Base-by-base conservation (phyloP, 2,113 vertebrate genomes). In the Poeciliopsis prolifica region DNA sequence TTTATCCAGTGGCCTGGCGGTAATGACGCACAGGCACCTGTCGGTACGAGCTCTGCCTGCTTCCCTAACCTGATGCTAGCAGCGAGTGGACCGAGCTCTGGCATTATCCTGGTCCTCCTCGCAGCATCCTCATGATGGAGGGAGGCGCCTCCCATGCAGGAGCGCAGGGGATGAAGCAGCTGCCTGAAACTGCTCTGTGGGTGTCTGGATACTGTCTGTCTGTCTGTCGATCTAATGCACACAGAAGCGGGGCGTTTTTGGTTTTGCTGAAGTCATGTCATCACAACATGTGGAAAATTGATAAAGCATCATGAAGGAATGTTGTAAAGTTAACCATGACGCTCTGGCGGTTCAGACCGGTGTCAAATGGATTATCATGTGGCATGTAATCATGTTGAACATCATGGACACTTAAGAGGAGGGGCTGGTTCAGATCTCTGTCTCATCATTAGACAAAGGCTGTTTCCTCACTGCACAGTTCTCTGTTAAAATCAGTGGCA, bases 1-100 rank as follows among this genome's bases (percentile, higher is more conserved):
- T 22, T 58, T 58, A n/a, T 58, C 22, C 8, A 11, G 22, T 2
- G 6, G 17, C 65, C 70, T 62, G 77, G 71, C 74, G 37, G 5
- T 7, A 17, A 54, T 31, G 67, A 58, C 87, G 87, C 84, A 76
- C 84, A 42, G 86, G 89, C 90, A 92, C 90, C 89, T 92, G 90
- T 89, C 90, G 85, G 83, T 74, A 67, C 66, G 78, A 80, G 79
- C 79, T 73, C 6, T 78, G 74, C 61, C 82, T 75, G 76, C 84
- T 68, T 68, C 17, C 28, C 30, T 10, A 44, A 65, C 69, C 5
- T 60, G 71, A 81, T 78, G 80, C 73, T 74, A 65, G 72, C 68
- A 65, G 65, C 33, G 66, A 5, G 72, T 22, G 31, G 58, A 33
- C 24, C 44, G 24, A 65, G 3, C 65, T 48, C 63, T 0, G 42